phyloP scores from a whole-genome alignment of 1,140 invertebrate species.

The Tetraneura akinire region DNA sequence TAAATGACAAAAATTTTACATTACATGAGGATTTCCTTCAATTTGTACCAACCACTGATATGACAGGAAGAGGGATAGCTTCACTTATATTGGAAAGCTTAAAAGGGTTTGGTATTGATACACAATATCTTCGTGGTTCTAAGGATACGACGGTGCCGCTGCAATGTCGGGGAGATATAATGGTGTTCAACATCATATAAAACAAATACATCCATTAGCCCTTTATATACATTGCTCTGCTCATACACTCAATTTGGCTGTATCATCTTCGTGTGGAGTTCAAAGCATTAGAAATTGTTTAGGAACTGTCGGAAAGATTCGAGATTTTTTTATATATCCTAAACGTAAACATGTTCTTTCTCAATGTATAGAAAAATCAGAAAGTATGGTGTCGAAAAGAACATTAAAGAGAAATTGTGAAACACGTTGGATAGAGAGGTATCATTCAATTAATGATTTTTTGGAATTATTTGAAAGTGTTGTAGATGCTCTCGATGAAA shows the following conservation, averaged over 20 bases:
- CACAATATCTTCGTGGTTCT: background rate
- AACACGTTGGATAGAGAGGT: background rate
- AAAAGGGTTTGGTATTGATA: background rate
- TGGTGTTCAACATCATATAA: constrained; percentile 57
- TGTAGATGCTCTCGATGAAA: constrained; percentile 11
- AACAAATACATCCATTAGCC: constrained; percentile 55
- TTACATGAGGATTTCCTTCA: background rate
- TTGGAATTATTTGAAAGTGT: background rate
- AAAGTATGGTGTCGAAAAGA: background rate
- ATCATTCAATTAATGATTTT: background rate
- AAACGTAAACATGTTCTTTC: background rate
- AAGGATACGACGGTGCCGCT: background rate
- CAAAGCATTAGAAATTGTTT: background rate
- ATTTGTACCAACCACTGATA: background rate
- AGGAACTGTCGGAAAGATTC: background rate
- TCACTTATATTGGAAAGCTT: background rate
- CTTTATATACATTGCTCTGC: constrained; percentile 56
- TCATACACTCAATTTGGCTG: constrained; percentile 56
- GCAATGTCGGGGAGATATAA: constrained; percentile 55
- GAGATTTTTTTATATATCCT: background rate
- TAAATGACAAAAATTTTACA: background rate
- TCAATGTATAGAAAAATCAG: background rate
- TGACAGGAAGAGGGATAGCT: background rate
- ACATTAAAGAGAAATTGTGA: background rate
- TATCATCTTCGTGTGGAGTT: background rate